Percentiles rank a stretch among this genome's conserved stretches.
Evolutionary conservation across 2,888 invertebrate genomes (phyloP).

Genomic region (Rhagophthalmus giganteus): DNA sequence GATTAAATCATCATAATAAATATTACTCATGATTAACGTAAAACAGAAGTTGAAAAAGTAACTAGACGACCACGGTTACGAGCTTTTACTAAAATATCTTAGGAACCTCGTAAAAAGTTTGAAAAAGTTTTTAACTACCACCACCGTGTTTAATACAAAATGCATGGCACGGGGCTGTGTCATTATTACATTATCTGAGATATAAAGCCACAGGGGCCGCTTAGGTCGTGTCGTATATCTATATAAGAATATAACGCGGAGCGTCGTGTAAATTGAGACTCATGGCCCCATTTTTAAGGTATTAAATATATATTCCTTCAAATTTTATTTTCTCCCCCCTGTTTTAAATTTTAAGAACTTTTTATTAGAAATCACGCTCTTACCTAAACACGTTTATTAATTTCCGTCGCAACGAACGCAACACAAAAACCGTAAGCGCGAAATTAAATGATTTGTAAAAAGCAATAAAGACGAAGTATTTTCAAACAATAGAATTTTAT

Average conservation of each 20-base stretch:
- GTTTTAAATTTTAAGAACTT: constrained; percentile 21
- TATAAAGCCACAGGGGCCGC: constrained; percentile 43
- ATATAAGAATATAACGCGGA: constrained; percentile 40
- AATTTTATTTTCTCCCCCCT: constrained; percentile 27
- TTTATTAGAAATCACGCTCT: constrained; percentile 24
- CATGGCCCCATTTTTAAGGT: constrained; percentile 39
- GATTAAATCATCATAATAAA: too few species aligned
- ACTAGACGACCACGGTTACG: constrained; percentile 1
- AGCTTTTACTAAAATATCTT: constrained; percentile 21
- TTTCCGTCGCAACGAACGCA: too few species aligned
- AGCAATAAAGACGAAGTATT: too few species aligned
- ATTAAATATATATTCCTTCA: constrained; percentile 37
- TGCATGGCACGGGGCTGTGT: constrained; percentile 43
- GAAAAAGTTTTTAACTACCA: constrained; percentile 46
- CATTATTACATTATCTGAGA: constrained; percentile 47
- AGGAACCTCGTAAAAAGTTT: constrained; percentile 29
- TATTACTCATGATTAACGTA: too few species aligned
- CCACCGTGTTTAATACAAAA: constrained; percentile 45
- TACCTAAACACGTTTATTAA: background rate
- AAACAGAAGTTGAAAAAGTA: too few species aligned
- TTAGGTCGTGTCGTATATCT: constrained; percentile 46
- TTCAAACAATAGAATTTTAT: constrained; percentile 21
- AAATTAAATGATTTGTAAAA: constrained; percentile 6
- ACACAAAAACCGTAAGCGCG: too few species aligned
- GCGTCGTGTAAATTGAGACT: constrained; percentile 46